A percentile compares a stretch with the other conserved stretches of the same genome.
These are phyloP conservation scores for Syngnathoides biaculeatus DNA, from an alignment of 2,113 vertebrate genomes.

Conservation along the genomic window DNA sequence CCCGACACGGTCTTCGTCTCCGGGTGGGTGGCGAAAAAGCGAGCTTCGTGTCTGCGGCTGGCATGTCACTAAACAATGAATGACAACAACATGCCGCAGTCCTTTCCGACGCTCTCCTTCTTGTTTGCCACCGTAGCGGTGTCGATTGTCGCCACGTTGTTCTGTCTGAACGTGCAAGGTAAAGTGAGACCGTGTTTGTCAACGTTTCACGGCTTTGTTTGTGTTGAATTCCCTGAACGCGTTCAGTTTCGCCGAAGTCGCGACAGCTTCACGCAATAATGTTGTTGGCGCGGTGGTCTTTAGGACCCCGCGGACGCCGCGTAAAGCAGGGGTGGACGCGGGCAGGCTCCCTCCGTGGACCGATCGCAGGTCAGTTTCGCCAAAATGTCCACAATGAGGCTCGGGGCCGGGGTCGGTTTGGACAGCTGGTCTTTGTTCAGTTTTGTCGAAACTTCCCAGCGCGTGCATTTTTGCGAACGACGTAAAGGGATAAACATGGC, in stretches of 20 bases:
- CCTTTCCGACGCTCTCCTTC: conserved; percentile 47
- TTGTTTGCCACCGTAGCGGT: conserved; percentile 50
- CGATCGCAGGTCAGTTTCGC: conserved; percentile 64
- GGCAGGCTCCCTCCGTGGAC: conserved; percentile 37
- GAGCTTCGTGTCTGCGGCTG: conserved; percentile 8
- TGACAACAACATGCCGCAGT: conserved; percentile 42
- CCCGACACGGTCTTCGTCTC: not conserved
- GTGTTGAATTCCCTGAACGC: not conserved
- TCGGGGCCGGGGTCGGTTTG: not conserved
- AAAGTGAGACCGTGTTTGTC: conserved; percentile 31
- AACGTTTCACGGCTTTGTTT: not conserved
- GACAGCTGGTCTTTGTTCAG: conserved; percentile 43
- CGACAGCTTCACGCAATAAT: not conserved
- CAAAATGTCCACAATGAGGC: not conserved
- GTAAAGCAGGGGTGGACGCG: conserved; percentile 21
- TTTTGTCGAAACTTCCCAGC: conserved; percentile 7
- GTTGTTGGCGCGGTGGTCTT: not conserved
- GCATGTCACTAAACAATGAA: not conserved
- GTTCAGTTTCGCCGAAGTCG: not conserved
- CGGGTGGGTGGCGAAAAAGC: not conserved
- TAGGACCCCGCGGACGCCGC: conserved; percentile 56
- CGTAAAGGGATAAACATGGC: conserved; percentile 40
- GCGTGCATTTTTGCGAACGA: conserved; percentile 42
- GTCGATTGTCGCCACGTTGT: conserved; percentile 49
- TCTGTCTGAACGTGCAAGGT: conserved; percentile 70